Conservation (phyloP, 2,113 vertebrate species). For the Dolichotis patagonum region DNA sequence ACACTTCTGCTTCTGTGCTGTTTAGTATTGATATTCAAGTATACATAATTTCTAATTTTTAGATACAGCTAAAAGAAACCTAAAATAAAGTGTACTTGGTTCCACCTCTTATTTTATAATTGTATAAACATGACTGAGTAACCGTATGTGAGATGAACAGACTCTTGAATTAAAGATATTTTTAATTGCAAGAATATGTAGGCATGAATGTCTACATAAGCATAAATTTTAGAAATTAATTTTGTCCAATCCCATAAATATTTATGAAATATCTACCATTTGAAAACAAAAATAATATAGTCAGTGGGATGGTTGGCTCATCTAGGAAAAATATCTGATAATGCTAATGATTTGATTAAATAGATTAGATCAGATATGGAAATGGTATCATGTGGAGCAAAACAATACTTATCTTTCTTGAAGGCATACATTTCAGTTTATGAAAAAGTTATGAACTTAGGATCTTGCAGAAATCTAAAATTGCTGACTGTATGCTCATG, state of each 20-base stretch:
- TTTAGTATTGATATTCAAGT: not conserved
- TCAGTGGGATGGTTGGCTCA: slow-evolving; percentile 20
- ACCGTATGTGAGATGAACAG: not conserved
- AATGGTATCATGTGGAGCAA: not conserved
- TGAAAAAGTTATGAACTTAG: not conserved
- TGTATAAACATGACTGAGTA: not conserved
- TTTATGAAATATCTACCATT: slow-evolving; percentile 55
- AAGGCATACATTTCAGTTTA: not conserved
- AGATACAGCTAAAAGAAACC: not conserved
- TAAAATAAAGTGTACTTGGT: not conserved
- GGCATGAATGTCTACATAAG: not conserved
- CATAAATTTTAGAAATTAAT: slow-evolving; percentile 49
- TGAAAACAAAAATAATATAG: slow-evolving; percentile 47
- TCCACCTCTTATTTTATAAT: not conserved
- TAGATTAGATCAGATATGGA: not conserved
- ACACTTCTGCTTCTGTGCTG: not conserved
- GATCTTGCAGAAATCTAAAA: not conserved
- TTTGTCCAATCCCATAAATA: slow-evolving; percentile 4
- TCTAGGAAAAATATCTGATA: slow-evolving; percentile 26
- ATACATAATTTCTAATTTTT: not conserved
- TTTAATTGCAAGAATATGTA: not conserved
- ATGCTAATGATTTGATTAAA: slow-evolving; percentile 43
- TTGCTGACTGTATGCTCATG: not conserved
- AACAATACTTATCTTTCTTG: not conserved
- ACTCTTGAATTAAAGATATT: not conserved